Evolutionary conservation across 2,888 invertebrate species (phyloP).

Genomic region (Agrochola macilenta): DNA sequence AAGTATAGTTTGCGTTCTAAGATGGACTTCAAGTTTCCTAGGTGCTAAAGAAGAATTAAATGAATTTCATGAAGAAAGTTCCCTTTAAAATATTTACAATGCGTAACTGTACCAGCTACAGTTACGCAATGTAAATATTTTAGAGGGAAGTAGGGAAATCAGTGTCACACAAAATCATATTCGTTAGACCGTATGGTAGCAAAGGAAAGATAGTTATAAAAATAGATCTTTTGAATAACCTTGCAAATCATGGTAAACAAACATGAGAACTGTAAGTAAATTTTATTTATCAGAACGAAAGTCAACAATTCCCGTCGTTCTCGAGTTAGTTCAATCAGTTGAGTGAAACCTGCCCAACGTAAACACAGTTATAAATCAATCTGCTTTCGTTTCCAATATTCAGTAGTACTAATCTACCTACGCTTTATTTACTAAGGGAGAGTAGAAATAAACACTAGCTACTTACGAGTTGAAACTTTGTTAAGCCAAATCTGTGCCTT

Average conservation of each 20-base stretch:
- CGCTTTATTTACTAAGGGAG: slow-evolving; percentile 35
- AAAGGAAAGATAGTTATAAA: too few species aligned
- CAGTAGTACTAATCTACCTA: slow-evolving; percentile 29
- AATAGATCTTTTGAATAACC: neutral
- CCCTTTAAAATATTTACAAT: neutral
- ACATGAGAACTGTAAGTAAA: slow-evolving; percentile 8
- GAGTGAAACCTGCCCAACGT: slow-evolving; percentile 49
- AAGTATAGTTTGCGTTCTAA: slow-evolving; percentile 18
- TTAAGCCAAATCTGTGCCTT: neutral
- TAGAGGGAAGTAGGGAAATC: neutral
- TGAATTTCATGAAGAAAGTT: neutral
- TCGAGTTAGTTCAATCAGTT: slow-evolving; percentile 44
- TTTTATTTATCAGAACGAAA: slow-evolving; percentile 10
- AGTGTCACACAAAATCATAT: neutral
- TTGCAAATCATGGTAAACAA: slow-evolving; percentile 6
- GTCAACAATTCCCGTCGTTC: slow-evolving; percentile 23
- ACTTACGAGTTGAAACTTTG: slow-evolving; percentile 3
- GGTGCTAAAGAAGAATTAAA: neutral
- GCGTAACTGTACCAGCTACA: too few species aligned
- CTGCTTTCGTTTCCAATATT: slow-evolving; percentile 52
- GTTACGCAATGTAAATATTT: too few species aligned
- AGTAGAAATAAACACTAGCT: slow-evolving; percentile 35
- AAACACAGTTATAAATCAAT: slow-evolving; percentile 57
- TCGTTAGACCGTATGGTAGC: too few species aligned
- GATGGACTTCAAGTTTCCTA: slow-evolving; percentile 9